Conservation (phyloP, 2,797 vertebrate genomes). For the Setipinna tenuifilis region DNA sequence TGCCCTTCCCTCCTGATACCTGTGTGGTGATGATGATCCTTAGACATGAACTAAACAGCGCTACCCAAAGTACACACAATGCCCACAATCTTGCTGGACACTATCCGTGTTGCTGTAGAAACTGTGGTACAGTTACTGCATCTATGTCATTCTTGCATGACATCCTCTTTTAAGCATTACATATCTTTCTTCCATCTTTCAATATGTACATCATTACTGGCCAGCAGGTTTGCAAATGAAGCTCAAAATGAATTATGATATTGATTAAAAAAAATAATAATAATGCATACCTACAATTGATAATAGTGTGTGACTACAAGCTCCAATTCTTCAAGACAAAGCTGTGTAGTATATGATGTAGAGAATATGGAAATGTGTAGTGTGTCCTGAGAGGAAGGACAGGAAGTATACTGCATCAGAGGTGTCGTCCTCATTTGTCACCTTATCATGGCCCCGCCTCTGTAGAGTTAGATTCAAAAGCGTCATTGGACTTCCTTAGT, state of each 20-base stretch:
- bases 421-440: background rate
- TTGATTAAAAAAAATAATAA: background rate
- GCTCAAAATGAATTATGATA: background rate
- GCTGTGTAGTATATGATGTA: background rate
- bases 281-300: background rate
- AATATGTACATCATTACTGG: background rate
- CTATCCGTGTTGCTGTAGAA: background rate
- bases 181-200: background rate
- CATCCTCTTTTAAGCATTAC: background rate
- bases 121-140: background rate
- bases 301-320: background rate
- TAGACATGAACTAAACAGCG: background rate
- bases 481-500: constrained; percentile 69
- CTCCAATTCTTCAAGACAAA: background rate
- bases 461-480: constrained; percentile 71
- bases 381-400: background rate
- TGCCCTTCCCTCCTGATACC: no score
- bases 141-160: background rate
- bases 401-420: background rate
- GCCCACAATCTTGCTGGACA: background rate
- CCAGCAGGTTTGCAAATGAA: constrained; percentile 9
- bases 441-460: background rate
- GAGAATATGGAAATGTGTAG: background rate
- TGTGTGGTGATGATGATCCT: background rate
- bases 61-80: background rate